Evolutionary conservation across 2,888 invertebrate species (phyloP).

Genomic region (Margaritifera margaritifera): DNA sequence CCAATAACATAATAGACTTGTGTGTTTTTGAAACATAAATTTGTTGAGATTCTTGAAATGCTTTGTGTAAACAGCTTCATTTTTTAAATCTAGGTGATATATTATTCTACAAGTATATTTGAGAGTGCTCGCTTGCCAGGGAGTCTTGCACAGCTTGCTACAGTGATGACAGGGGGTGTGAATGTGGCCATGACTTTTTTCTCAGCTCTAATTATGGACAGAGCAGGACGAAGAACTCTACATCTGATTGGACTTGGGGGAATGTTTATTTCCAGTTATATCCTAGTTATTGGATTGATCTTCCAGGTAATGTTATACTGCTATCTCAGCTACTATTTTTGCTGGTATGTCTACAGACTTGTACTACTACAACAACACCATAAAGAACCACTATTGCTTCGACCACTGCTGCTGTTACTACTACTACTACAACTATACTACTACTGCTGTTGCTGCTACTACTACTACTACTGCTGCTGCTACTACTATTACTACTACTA

Average conservation of each 20-base stretch:
- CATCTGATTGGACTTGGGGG: slow-evolving; percentile 85
- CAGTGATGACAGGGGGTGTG: slow-evolving; percentile 87
- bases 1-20: no score
- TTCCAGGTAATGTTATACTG: slow-evolving; percentile 46
- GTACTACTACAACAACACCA: no score
- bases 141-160: slow-evolving; percentile 83
- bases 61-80: not conserved
- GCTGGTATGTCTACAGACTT: slow-evolving; percentile 6
- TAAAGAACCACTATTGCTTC: no score
- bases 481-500: no score
- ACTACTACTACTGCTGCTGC: no score
- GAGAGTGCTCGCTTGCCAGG: slow-evolving; percentile 79
- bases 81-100: slow-evolving; percentile 83
- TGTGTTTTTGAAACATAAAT: no score
- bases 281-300: slow-evolving; percentile 77
- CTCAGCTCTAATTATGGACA: slow-evolving; percentile 86
- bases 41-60: no score
- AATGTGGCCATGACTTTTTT: slow-evolving; percentile 90
- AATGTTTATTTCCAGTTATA: slow-evolving; percentile 82
- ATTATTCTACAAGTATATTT: slow-evolving; percentile 96
- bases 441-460: no score
- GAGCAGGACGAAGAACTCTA: slow-evolving; percentile 87
- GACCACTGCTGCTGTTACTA: no score
- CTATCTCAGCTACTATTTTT: slow-evolving; percentile 6
- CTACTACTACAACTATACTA: no score